Evolutionary conservation across 2,113 vertebrate species (phyloP), one percentile per base, ranked within the genome.

Genomic region (Scatophagus argus): DNA sequence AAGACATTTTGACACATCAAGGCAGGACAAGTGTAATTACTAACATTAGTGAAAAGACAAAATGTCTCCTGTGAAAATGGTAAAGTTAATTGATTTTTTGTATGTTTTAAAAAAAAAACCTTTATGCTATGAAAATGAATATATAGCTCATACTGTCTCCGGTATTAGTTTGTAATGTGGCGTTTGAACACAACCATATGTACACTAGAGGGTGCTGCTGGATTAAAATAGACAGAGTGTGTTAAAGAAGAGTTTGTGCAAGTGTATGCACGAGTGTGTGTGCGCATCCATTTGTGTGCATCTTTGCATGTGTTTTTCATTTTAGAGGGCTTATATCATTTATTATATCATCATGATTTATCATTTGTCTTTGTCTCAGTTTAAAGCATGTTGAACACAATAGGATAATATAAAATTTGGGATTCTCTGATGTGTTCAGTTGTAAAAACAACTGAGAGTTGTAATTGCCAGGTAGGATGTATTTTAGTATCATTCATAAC

Each of bases 151-250:
- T 9, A 19, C 16, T 31, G 51, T 8, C 32, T 13, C 7, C 11
- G 38, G 14, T 51, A 32, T 31, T 25, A 16, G 23, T 17, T 49
- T 77, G 5, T 0, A 29, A 12, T 32, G 8, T 49, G 17, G 6
- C 11, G 6, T 19, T 55, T 55, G n/a, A n/a, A n/a, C n/a, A n/a
- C n/a, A n/a, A 36, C 12, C 11, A 19, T 49, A 39, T 68, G 11
- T 47, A 29, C 88, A 82, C 68, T 62, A 85, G 90, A 85, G 44
- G 61, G 75, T 2, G 58, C 68, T 82, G 56, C n/a, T 43, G 39
- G 6, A 69, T 75, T 31, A 60, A 36, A 69, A 52, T 11, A 73
- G n/a, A 63, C 21, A 27, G 14, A 13, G 4, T 7, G 14, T 27
- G 54, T 8, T 25, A 38, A 2, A 10, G 36, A 31, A 2, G 5